Conservation (phyloP, 2,797 vertebrate species). For the Myiothlypis chrysogaster region DNA sequence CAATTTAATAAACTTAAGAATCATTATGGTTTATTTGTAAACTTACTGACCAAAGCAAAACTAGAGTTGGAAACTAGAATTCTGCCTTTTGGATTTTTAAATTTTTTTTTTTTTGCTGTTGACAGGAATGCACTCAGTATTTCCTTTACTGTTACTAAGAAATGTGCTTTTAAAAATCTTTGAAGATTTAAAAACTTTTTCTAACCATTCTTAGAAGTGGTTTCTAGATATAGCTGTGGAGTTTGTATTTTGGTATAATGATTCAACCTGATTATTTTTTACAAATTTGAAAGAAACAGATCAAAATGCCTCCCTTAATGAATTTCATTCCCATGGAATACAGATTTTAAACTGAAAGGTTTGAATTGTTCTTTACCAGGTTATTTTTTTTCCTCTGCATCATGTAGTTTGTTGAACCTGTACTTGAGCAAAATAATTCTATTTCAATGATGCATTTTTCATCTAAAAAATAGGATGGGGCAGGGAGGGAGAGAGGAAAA, state of each 20-base stretch:
- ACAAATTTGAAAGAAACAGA: not conserved
- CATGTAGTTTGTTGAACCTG: not conserved
- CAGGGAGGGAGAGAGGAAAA: not conserved
- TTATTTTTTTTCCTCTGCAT: not conserved
- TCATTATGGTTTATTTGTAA: not conserved
- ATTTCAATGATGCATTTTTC: not conserved
- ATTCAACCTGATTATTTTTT: not conserved
- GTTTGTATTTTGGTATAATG: not conserved
- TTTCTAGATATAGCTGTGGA: not conserved
- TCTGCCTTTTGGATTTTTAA: not conserved
- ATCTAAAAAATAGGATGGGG: not conserved
- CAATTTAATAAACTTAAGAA: not conserved
- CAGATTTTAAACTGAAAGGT: not conserved
- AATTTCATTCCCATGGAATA: not conserved
- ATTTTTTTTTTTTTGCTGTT: not conserved
- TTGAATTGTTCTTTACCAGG: not conserved
- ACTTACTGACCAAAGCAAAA: not conserved
- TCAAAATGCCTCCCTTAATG: not conserved
- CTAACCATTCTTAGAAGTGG: not conserved
- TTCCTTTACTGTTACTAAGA: not conserved
- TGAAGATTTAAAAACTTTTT: not conserved
- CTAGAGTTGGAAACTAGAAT: not conserved
- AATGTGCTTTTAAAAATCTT: not conserved
- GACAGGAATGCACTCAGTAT: not conserved
- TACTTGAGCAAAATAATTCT: not conserved